Percentiles rank a stretch among this genome's conserved stretches.
These are phyloP conservation scores for human DNA, from an alignment of 2,113 vertebrate genomes.

Conservation along the genomic window DNA sequence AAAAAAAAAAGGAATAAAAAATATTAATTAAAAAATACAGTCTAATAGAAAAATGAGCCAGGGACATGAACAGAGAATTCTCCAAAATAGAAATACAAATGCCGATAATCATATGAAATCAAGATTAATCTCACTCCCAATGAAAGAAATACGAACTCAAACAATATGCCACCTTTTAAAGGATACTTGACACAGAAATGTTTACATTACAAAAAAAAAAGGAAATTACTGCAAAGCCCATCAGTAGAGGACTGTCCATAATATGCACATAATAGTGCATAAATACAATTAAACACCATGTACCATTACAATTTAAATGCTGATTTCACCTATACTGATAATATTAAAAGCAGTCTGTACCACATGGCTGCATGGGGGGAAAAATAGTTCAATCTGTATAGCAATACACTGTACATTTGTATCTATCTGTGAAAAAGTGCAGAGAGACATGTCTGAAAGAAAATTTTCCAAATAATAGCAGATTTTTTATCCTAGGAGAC, in stretches of 20 bases:
- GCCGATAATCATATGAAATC: not conserved
- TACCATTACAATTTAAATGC: not conserved
- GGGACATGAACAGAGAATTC: not conserved
- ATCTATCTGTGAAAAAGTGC: not conserved
- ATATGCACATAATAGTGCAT: not conserved
- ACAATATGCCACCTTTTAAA: conserved; percentile 1
- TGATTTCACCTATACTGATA: not conserved
- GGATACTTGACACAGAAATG: conserved; percentile 10
- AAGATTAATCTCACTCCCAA: not conserved
- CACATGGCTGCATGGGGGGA: not conserved
- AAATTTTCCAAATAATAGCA: not conserved
- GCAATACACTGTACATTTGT: not conserved
- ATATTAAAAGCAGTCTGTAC: not conserved
- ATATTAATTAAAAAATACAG: not conserved
- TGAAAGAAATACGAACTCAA: conserved; percentile 55
- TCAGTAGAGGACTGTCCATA: not conserved
- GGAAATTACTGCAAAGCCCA: not conserved
- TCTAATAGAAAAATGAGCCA: not conserved
- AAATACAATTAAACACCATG: not conserved
- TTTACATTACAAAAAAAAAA: not conserved
- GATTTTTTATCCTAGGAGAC: not conserved
- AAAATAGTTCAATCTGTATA: not conserved
- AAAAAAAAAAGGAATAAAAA: not conserved
- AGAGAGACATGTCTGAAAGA: not conserved
- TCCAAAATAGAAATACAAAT: conserved; percentile 22